Percentiles rank a stretch among this genome's conserved stretches.
Conservation (phyloP, 1,140 invertebrate species). For the Leptinotarsa texana region DNA sequence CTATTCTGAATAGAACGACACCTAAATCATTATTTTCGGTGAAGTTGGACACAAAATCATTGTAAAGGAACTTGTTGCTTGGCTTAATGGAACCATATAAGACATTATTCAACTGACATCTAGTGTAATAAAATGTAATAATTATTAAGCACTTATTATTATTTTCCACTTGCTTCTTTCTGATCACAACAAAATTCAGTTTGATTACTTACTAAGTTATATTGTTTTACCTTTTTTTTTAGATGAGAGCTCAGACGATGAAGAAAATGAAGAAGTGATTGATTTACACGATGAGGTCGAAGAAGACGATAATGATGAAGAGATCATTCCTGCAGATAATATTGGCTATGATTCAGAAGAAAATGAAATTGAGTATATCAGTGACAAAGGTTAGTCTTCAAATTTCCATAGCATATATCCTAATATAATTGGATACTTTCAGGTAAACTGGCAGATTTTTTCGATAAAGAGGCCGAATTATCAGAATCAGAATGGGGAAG, state of each 20-base stretch:
- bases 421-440: background rate
- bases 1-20: too few species aligned
- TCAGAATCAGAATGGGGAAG: conserved; percentile 82
- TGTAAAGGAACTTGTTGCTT: too few species aligned
- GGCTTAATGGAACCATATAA: too few species aligned
- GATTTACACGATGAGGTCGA: conserved; percentile 43
- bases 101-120: too few species aligned
- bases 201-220: background rate
- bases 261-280: conserved; percentile 53
- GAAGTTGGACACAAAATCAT: too few species aligned
- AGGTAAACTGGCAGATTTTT: conserved; percentile 65
- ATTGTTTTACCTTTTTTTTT: conserved; percentile 43
- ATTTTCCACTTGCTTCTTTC: background rate
- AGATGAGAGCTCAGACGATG: conserved; percentile 57
- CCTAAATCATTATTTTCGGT: too few species aligned
- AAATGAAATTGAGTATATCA: conserved; percentile 65
- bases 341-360: conserved; percentile 78
- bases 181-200: too few species aligned
- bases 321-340: conserved; percentile 56
- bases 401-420: background rate
- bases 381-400: conserved; percentile 41
- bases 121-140: too few species aligned
- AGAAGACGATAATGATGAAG: conserved; percentile 53
- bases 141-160: background rate
- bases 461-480: conserved; percentile 85